Base-by-base conservation (phyloP, 2,888 invertebrate genomes). In the Itoplectis maculator region DNA sequence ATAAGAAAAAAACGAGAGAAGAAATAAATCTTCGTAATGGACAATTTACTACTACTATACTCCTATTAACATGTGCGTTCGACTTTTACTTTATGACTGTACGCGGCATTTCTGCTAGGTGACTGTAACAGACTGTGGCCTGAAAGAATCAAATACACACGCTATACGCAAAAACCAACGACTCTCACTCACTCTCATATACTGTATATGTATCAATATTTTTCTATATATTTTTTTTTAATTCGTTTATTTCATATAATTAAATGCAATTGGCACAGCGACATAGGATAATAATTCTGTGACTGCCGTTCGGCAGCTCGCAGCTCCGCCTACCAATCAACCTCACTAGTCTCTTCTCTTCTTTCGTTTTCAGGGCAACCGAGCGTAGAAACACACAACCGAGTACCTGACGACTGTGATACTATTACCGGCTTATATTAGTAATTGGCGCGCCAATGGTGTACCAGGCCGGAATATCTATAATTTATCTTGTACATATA, bases 331-430 rank as follows among this genome's bases (percentile, higher is more conserved):
- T 40, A 49, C 11, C 59, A 23, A 73, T 79, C 56, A 74, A 82
- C 61, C 59, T 79, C 20, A 79, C 59, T 68, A 61, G 70, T 56
- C 35, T 73, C 42, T 79, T 81, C 65, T 86, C 87, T 88, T 85
- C 88, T 90, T 87, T 88, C 84, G 83, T 85, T 91, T 91, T 88
- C 91, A 91, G 91, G 87, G 85, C 81, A 84, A 79, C 63, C 63
- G 63, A 51, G 51, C 37, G 80, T 77, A 66, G 87, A 85, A 85
- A 87, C 85, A 87, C 85, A 84, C 85, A 88, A 88, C 86, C 78
- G 75, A 76, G 91, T 92, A 91, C 91, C 91, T 92, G 91, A 92
- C 87, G 90, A 88, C 91, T 92, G 91, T 92, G 91, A 92, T 91
- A 90, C 77, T 69, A 72, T 82, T 82, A 87, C 75, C 81, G 76